Evolutionary conservation across 2,888 invertebrate species (phyloP).

Genomic region (Eucera pruinosa): DNA sequence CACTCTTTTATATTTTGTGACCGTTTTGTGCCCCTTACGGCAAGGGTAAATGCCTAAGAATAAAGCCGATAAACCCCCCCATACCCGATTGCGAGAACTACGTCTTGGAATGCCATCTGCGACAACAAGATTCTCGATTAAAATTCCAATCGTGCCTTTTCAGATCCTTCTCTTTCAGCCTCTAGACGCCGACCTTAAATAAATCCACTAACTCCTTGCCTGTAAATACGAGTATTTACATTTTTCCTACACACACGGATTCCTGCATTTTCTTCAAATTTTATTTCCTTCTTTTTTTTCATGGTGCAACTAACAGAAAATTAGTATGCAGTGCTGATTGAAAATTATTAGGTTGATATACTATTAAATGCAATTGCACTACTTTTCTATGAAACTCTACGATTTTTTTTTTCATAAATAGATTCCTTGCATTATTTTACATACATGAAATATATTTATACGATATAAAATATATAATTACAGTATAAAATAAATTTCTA

Average conservation of each 20-base stretch:
- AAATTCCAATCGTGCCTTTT: slow-evolving; percentile 69
- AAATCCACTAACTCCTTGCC: slow-evolving; percentile 38
- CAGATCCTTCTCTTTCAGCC: slow-evolving; percentile 46
- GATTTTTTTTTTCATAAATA: no score
- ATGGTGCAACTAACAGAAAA: no score
- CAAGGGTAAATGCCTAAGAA: slow-evolving; percentile 36
- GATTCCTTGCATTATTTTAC: no score
- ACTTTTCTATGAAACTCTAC: no score
- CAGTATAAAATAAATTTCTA: no score
- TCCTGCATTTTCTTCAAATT: no score
- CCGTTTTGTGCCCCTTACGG: not conserved
- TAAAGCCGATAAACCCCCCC: slow-evolving; percentile 55
- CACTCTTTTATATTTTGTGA: slow-evolving; percentile 6
- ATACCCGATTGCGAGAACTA: slow-evolving; percentile 53
- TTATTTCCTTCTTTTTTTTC: no score
- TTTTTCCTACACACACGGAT: not conserved
- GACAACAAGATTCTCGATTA: slow-evolving; percentile 71
- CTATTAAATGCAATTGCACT: no score
- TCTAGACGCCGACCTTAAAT: slow-evolving; percentile 41
- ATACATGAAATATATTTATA: no score
- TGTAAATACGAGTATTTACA: slow-evolving; percentile 30
- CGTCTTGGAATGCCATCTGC: slow-evolving; percentile 64
- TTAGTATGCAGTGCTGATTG: no score
- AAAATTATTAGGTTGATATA: no score
- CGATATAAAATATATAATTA: no score